Evolutionary conservation across 2,888 invertebrate species (phyloP).

Genomic region (Eupithecia tripunctaria): DNA sequence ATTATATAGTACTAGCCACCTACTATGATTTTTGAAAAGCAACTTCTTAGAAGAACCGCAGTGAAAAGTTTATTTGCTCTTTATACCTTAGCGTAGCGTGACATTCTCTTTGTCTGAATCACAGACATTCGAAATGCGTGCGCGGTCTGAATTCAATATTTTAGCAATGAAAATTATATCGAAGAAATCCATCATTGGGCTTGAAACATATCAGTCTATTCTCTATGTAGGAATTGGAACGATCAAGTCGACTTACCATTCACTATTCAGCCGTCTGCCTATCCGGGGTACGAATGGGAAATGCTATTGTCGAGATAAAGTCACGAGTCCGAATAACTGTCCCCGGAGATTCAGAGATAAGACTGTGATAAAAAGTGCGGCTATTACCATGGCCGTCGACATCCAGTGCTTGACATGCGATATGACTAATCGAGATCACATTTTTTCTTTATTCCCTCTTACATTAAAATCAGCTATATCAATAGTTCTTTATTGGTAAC

Average conservation of each 20-base stretch:
- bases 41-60: too few species aligned
- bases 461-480: too few species aligned
- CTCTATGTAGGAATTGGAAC: conserved; percentile 4
- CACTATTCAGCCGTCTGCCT: conserved; percentile 22
- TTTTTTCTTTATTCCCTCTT: not conserved
- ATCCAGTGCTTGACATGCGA: conserved; percentile 3
- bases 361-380: conserved; percentile 16
- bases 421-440: not conserved
- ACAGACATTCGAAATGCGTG: too few species aligned
- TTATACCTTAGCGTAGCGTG: too few species aligned
- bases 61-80: too few species aligned
- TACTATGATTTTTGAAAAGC: too few species aligned
- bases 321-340: conserved; percentile 33
- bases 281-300: conserved; percentile 24
- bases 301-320: conserved; percentile 32
- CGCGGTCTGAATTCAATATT: too few species aligned
- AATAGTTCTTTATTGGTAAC: too few species aligned
- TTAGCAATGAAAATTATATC: not conserved
- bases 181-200: not conserved
- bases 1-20: too few species aligned
- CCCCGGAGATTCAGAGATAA: conserved; percentile 27
- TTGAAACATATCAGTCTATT: not conserved
- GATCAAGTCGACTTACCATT: conserved; percentile 3
- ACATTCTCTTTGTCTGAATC: too few species aligned
- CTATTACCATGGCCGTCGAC: conserved; percentile 17